Conservation (phyloP, 2,888 invertebrate genomes). For the Troilus luridus region DNA sequence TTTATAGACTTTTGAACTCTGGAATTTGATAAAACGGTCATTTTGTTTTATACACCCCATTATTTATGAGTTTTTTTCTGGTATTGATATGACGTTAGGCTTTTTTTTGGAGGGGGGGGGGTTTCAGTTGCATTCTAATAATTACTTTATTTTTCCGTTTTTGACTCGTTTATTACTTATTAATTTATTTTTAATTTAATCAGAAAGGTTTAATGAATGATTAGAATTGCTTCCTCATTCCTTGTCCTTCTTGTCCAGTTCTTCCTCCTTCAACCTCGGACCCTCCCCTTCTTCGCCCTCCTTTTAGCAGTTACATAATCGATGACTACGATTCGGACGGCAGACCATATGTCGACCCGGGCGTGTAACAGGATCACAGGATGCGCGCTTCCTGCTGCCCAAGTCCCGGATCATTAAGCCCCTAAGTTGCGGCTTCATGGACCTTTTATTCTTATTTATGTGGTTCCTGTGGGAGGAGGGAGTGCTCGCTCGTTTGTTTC, state of each 20-base stretch:
- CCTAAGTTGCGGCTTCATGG: slow-evolving; percentile 16
- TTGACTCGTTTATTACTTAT: too few species aligned
- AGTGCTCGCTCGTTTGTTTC: not conserved
- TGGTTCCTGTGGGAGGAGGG: not conserved
- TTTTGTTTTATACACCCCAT: too few species aligned
- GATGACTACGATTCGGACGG: not conserved
- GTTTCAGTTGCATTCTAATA: too few species aligned
- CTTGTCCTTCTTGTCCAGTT: not conserved
- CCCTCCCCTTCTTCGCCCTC: not conserved
- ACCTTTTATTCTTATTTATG: slow-evolving; percentile 21
- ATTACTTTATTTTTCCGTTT: too few species aligned
- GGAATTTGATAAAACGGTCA: too few species aligned
- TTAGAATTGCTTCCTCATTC: too few species aligned
- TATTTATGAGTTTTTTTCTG: too few species aligned
- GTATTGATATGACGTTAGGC: too few species aligned
- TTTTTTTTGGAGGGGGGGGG: too few species aligned
- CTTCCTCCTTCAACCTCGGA: not conserved
- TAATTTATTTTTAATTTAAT: too few species aligned
- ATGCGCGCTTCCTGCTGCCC: not conserved
- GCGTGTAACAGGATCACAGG: slow-evolving; percentile 32
- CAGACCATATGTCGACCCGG: not conserved
- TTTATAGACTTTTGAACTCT: too few species aligned
- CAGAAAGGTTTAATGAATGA: too few species aligned
- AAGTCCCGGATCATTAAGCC: slow-evolving; percentile 25
- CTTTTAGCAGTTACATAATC: not conserved